These are phyloP conservation scores for Remorina albescens DNA, from an alignment of 2,797 vertebrate genomes.

Conservation along the genomic window DNA sequence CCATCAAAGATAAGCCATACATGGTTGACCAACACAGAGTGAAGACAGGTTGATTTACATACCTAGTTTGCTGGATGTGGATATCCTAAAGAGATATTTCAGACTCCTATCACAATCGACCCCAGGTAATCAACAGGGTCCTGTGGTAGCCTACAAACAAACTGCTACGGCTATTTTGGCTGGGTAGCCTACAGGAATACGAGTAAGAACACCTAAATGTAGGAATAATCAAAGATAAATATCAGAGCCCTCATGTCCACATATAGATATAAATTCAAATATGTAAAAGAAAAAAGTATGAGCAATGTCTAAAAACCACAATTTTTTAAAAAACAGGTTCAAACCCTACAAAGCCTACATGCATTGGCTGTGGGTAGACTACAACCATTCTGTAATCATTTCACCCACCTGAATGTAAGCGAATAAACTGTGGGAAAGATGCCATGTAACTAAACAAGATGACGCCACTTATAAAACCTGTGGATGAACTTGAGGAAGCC, in stretches of 20 bases:
- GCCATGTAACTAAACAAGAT: conserved; percentile 73
- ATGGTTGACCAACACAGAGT: conserved; percentile 87
- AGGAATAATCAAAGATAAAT: conserved; percentile 88
- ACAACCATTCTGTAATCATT: conserved; percentile 68
- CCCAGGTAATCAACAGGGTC: conserved; percentile 90
- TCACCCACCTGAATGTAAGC: conserved; percentile 80
- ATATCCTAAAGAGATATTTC: conserved; percentile 91
- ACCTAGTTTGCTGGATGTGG: conserved; percentile 89
- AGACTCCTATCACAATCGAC: conserved; percentile 89
- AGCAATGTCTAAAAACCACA: conserved; percentile 60
- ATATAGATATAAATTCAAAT: conserved; percentile 64
- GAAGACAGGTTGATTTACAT: conserved; percentile 90
- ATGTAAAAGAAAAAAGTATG: conserved; percentile 44
- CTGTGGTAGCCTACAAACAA: conserved; percentile 87
- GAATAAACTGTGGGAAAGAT: conserved; percentile 70
- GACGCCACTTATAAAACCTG: conserved; percentile 77
- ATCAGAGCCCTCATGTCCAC: conserved; percentile 80
- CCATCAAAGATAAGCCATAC: conserved; percentile 77
- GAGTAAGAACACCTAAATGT: conserved; percentile 88
- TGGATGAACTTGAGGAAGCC: conserved; percentile 83
- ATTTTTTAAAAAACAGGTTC: conserved; percentile 64
- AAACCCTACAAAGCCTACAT: conserved; percentile 85
- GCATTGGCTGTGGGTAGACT: conserved; percentile 83
- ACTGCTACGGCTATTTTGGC: conserved; percentile 89
- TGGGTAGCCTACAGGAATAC: conserved; percentile 86